Evolutionary conservation across 2,113 vertebrate genomes (phyloP).

Genomic region (Hippopotamus amphibius): DNA sequence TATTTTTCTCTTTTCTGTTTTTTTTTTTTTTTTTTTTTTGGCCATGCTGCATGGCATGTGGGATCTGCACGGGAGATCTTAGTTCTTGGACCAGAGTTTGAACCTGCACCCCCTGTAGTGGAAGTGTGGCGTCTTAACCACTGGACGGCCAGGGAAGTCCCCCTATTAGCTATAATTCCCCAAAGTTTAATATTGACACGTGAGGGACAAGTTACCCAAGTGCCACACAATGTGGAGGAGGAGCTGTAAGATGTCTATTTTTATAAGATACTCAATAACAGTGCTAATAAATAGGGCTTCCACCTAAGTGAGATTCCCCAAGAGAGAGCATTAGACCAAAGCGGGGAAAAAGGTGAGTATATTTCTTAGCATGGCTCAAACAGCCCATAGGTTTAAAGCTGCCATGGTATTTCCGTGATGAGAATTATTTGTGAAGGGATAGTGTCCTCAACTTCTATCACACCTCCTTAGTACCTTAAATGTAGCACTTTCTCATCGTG

Average conservation of each 20-base stretch:
- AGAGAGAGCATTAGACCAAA: neutral
- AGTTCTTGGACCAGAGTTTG: neutral
- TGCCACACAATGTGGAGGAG: neutral
- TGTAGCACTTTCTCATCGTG: neutral
- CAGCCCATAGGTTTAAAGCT: constrained; percentile 15
- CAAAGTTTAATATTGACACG: neutral
- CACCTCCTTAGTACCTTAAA: neutral
- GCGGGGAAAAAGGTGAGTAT: neutral
- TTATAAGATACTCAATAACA: neutral
- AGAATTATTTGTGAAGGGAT: neutral
- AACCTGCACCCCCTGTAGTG: neutral
- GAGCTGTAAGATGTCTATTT: neutral
- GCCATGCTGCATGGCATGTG: neutral
- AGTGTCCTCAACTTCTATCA: neutral
- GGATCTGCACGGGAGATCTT: neutral
- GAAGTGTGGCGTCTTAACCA: neutral
- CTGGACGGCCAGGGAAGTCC: neutral
- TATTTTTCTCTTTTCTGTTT: neutral
- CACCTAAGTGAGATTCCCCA: neutral
- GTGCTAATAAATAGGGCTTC: constrained; percentile 8
- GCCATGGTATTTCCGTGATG: constrained; percentile 1
- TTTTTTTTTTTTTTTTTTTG: neutral
- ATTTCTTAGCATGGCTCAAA: neutral
- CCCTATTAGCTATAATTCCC: neutral
- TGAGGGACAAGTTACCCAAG: neutral